These are phyloP conservation scores for Pycnomerus fuliginosus DNA, from an alignment of 2,888 invertebrate species.

Conservation along the genomic window DNA sequence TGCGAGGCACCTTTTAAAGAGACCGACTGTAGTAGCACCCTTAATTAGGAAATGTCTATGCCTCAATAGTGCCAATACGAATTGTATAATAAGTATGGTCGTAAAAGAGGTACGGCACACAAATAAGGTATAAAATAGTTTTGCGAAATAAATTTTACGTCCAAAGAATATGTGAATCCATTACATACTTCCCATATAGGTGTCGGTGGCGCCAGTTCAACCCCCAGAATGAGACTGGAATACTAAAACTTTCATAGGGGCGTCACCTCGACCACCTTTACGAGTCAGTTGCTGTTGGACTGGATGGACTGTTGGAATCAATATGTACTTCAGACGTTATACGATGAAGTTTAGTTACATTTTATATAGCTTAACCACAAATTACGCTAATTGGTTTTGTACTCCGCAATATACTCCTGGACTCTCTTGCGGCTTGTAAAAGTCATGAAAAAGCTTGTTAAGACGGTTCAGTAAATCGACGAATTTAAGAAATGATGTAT, in stretches of 20 bases:
- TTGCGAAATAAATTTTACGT: conserved; percentile 1
- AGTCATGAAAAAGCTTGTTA: no score
- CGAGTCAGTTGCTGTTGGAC: conserved; percentile 16
- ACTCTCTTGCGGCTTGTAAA: no score
- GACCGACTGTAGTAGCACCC: no score
- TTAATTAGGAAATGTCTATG: no score
- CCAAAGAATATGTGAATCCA: conserved; percentile 1
- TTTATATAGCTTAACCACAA: no score
- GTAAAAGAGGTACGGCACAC: conserved; percentile 2
- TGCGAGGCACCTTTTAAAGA: no score
- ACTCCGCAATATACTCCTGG: no score
- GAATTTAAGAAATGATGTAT: no score
- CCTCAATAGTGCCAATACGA: no score
- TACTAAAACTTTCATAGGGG: conserved; percentile 13
- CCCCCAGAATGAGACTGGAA: conserved; percentile 9
- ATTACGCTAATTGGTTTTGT: no score
- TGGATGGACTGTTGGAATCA: conserved; percentile 19
- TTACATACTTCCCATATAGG: no score
- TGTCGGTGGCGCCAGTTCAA: conserved; percentile 6
- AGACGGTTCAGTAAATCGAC: no score
- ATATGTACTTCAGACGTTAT: conserved; percentile 17
- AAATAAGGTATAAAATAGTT: conserved; percentile 5
- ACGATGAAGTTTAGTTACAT: conserved; percentile 19
- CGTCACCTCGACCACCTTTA: conserved; percentile 21
- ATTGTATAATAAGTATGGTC: not conserved